phyloP scores from a whole-genome alignment of 2,797 vertebrate genomes.

The Takifugu ocellatus region DNA sequence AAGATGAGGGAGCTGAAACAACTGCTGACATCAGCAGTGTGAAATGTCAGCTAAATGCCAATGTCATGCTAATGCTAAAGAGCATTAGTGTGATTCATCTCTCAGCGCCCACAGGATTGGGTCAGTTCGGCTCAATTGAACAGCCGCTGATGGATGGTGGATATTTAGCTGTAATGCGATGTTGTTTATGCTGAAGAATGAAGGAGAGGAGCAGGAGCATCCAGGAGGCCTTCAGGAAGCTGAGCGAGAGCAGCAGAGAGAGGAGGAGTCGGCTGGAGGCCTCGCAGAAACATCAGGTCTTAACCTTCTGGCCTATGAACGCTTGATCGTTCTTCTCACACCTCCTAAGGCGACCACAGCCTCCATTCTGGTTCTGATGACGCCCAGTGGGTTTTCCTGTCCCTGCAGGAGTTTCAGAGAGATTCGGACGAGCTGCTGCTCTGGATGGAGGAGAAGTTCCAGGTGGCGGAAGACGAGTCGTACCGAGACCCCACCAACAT shows the following conservation, averaged over 20 bases:
- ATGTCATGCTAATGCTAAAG: too few relatives aligned
- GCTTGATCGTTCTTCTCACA: background rate
- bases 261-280: constrained; percentile 73
- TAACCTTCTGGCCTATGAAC: background rate
- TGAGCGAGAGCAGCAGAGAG: constrained; percentile 72
- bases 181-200: constrained; percentile 29
- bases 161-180: background rate
- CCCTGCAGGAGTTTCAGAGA: constrained; percentile 81
- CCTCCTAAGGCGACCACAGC: too few relatives aligned
- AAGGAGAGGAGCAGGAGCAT: constrained; percentile 39
- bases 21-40: too few relatives aligned
- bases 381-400: background rate
- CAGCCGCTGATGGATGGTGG: background rate
- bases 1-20: too few relatives aligned
- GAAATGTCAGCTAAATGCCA: too few relatives aligned
- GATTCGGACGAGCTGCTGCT: constrained; percentile 80
- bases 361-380: too few relatives aligned
- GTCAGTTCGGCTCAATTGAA: too few relatives aligned
- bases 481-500: constrained; percentile 79
- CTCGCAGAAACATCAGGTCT: constrained; percentile 83
- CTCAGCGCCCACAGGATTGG: too few relatives aligned
- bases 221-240: constrained; percentile 52
- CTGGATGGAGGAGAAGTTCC: constrained; percentile 89
- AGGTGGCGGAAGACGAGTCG: constrained; percentile 79
- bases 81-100: too few relatives aligned